A percentile compares a stretch with the other conserved stretches of the same genome.
Conservation (phyloP, 2,888 invertebrate species). For the Hemistola chrysoprasaria region DNA sequence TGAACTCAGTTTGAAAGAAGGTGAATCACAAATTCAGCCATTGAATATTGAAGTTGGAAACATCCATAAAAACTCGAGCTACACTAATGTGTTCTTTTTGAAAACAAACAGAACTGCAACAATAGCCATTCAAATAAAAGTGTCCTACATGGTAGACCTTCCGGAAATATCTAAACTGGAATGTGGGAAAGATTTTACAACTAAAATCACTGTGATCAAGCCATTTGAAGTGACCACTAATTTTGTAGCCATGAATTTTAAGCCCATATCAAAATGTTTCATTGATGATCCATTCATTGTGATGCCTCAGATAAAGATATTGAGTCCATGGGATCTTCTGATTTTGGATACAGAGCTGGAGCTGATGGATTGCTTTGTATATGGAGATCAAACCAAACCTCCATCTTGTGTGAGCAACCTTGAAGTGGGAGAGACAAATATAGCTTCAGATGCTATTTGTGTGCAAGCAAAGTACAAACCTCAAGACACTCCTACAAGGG, state of each 20-base stretch:
- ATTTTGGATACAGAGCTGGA: slow-evolving; percentile 85
- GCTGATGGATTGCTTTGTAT: slow-evolving; percentile 75
- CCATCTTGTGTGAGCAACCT: slow-evolving; percentile 62
- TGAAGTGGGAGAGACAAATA: slow-evolving; percentile 63
- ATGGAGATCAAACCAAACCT: slow-evolving; percentile 55
- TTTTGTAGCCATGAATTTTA: slow-evolving; percentile 85
- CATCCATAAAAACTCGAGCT: slow-evolving; percentile 62
- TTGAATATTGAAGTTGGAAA: slow-evolving; percentile 60
- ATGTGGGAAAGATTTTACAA: slow-evolving; percentile 83
- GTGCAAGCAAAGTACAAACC: slow-evolving; percentile 67
- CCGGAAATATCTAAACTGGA: slow-evolving; percentile 66
- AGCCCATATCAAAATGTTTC: slow-evolving; percentile 85
- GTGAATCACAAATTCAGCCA: slow-evolving; percentile 61
- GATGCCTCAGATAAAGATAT: slow-evolving; percentile 86
- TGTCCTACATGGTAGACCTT: slow-evolving; percentile 77
- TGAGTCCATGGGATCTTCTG: slow-evolving; percentile 86
- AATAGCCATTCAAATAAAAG: slow-evolving; percentile 82
- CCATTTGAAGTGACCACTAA: slow-evolving; percentile 87
- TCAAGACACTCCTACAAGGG: slow-evolving; percentile 64
- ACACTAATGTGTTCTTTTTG: slow-evolving; percentile 77
- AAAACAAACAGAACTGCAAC: slow-evolving; percentile 84
- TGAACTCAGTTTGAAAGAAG: slow-evolving; percentile 60
- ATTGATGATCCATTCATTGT: slow-evolving; percentile 86
- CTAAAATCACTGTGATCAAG: slow-evolving; percentile 84
- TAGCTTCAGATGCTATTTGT: slow-evolving; percentile 71